Conservation (phyloP, 2,113 vertebrate species). For the Centrocercus urophasianus region DNA sequence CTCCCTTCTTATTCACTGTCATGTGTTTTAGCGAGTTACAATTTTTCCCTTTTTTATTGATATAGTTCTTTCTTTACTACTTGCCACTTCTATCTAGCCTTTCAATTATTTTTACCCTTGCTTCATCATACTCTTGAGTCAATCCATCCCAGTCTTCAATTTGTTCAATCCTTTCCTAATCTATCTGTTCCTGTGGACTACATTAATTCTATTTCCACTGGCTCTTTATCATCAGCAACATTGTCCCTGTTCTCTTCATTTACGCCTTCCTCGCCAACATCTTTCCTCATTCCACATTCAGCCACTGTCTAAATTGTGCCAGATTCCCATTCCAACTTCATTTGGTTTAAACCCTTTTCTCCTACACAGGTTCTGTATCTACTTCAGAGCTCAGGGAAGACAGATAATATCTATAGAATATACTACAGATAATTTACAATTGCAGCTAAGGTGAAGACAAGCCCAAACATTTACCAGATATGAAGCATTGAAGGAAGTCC, state of each 20-base stretch:
- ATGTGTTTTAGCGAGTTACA: neutral
- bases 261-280: neutral
- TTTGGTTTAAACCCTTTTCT: neutral
- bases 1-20: neutral
- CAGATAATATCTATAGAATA: neutral
- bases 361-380: neutral
- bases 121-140: neutral
- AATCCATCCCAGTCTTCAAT: neutral
- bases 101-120: neutral
- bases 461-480: fast-evolving
- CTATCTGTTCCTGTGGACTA: neutral
- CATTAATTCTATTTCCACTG: neutral
- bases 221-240: neutral
- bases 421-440: neutral
- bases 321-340: neutral
- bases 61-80: neutral
- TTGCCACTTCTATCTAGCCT: neutral
- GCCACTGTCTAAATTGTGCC: fast-evolving
- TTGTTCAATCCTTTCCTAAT: neutral
- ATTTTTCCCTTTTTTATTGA: neutral
- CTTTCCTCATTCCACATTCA: neutral
- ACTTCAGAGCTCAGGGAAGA: neutral
- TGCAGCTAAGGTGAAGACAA: neutral
- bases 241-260: neutral
- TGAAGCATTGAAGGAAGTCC: neutral